Base-by-base conservation (phyloP, 2,888 invertebrate species). In the Monoplex corrugatus region DNA sequence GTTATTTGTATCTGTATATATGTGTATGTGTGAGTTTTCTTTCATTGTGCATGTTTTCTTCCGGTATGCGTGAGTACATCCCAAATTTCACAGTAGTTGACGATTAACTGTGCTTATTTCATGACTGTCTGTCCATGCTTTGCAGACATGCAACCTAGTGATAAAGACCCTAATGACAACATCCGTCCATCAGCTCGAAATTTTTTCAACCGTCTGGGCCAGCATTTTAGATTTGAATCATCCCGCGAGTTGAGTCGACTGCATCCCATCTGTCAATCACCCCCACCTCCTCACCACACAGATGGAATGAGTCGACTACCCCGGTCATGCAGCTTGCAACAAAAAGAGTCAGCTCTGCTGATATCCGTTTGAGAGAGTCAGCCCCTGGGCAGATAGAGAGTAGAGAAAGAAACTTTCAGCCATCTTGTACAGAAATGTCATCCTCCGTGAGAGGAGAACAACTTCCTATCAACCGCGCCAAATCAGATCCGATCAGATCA, bases 231-330 rank as follows among this genome's bases (percentile, higher is more conserved):
- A 88, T 63, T 68, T 82, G 82, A 83, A 44, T 78, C 88, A 83
- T 35, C 88, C 35, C 88, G 72, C 63, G 50, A 82, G 63, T 88
- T 63, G 80, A 68, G 68, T 88, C 44, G 88, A 83, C 88, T 63
- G 83, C 83, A 83, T 88, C 82, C 88, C 88, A 72, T 88, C 88
- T 88, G 83, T 88, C 88, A 50, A 28, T 68, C 88, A 72, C 57
- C 78, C 87, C 87, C 87, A 83, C 57, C 72, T 87, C 89, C 82
- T 84, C 78, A 80, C 86, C 86, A 50, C 87, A 87, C 72, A 83
- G 87, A 87, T 87, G 87, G 89, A 89, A 89, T 89, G 87, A 89
- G 89, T 84, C 87, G 87, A 78, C 87, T 63, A 32, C 82, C 87
- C 57, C n/a, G n/a, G 35, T 63, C 80, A 63, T 38, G 32, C 40